Conservation (phyloP, 1,140 invertebrate species). For the Triops cancriformis region DNA sequence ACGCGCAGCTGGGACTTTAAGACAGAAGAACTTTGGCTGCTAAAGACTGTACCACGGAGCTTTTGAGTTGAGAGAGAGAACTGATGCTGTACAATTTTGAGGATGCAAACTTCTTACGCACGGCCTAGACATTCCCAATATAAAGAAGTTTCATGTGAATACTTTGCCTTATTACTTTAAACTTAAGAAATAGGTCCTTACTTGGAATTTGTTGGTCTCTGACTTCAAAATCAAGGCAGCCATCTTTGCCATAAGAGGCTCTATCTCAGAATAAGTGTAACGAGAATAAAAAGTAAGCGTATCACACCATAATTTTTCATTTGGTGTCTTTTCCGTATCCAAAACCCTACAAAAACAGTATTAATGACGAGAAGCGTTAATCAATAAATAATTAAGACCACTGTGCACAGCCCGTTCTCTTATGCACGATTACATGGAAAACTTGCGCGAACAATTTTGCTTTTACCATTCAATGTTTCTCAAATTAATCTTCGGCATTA, state of each 20-base stretch:
- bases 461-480: too few species aligned
- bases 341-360: slow-evolving; percentile 30
- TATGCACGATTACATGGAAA: too few species aligned
- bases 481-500: too few species aligned
- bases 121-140: slow-evolving; percentile 39
- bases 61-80: slow-evolving; percentile 40
- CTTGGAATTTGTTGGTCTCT: slow-evolving; percentile 39
- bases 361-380: slow-evolving; percentile 15
- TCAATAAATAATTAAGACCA: too few species aligned
- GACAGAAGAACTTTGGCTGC: slow-evolving; percentile 15
- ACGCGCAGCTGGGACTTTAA: not conserved
- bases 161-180: not conserved
- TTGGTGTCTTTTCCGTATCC: slow-evolving; percentile 29
- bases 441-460: too few species aligned
- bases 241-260: slow-evolving; percentile 39
- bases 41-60: slow-evolving; percentile 18
- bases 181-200: slow-evolving; percentile 28
- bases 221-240: slow-evolving; percentile 41
- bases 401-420: too few species aligned
- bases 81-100: slow-evolving; percentile 45
- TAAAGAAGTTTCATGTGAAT: not conserved
- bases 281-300: slow-evolving; percentile 44
- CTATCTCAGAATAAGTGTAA: slow-evolving; percentile 40
- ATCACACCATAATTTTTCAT: slow-evolving; percentile 38
- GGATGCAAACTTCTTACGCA: slow-evolving; percentile 43